Evolutionary conservation across 2,888 invertebrate genomes (phyloP).

Genomic region (Eurytoma adleriae): DNA sequence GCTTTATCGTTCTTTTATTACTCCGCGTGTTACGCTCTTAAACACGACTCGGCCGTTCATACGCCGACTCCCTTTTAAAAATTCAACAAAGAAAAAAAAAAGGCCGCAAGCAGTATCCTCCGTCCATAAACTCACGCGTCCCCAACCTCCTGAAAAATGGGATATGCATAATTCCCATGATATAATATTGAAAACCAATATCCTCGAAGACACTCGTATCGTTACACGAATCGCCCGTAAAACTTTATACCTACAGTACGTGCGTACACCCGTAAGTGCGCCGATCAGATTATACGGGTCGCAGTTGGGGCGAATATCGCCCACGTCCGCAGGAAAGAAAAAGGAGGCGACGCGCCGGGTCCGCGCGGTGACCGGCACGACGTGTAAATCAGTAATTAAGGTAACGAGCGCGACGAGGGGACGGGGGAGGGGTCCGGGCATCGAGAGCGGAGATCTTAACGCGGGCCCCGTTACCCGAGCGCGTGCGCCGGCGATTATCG

Average conservation of each 20-base stretch:
- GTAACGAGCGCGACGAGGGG: no score
- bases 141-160: no score
- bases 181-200: neutral
- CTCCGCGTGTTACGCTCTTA: neutral
- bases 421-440: no score
- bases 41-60: no score
- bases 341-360: neutral
- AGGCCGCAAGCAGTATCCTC: no score
- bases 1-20: neutral
- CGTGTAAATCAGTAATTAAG: neutral
- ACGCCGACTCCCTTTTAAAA: no score
- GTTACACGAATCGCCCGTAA: constrained; percentile 9
- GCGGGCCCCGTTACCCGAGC: neutral
- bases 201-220: neutral
- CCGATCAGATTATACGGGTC: constrained; percentile 19
- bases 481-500: neutral
- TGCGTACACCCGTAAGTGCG: no score
- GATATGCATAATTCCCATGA: no score
- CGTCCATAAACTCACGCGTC: no score
- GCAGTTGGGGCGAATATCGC: neutral
- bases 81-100: no score
- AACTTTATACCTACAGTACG: no score
- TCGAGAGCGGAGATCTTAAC: no score
- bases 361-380: neutral
- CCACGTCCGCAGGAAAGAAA: neutral